Percentiles rank a stretch among this genome's conserved stretches.
These are phyloP conservation scores for Rhynchophorus ferrugineus DNA, from an alignment of 1,140 invertebrate genomes.

Conservation along the genomic window DNA sequence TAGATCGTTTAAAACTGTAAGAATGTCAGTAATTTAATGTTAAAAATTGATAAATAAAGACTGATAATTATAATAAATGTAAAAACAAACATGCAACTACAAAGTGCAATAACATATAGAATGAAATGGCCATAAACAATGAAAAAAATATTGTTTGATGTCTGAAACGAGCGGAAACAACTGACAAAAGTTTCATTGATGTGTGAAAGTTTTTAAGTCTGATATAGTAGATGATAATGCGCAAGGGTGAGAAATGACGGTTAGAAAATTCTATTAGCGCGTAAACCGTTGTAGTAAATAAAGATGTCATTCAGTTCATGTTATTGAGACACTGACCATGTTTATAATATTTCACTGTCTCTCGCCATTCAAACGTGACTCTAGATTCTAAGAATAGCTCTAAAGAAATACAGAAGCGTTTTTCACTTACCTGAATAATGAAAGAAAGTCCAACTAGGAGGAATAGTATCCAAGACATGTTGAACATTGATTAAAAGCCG, in stretches of 20 bases:
- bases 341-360: conserved; percentile 29
- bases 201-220: not conserved
- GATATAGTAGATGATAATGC: conserved; percentile 5
- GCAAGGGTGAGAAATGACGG: conserved; percentile 9
- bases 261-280: conserved; percentile 9
- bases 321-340: conserved; percentile 29
- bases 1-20: no score
- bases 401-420: no score
- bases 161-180: not conserved
- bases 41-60: no score
- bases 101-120: no score
- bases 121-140: no score
- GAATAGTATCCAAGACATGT: conserved; percentile 40
- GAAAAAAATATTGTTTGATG: no score
- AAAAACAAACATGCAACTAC: no score
- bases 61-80: no score
- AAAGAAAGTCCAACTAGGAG: conserved; percentile 32
- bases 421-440: conserved; percentile 38
- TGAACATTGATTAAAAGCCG: conserved; percentile 16
- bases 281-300: conserved; percentile 6
- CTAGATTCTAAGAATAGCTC: conserved; percentile 8
- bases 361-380: conserved; percentile 16
- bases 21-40: no score
- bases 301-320: conserved; percentile 4
- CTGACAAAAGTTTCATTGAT: not conserved